Conservation (phyloP, 2,797 vertebrate genomes). For the Galagoides demidoff region DNA sequence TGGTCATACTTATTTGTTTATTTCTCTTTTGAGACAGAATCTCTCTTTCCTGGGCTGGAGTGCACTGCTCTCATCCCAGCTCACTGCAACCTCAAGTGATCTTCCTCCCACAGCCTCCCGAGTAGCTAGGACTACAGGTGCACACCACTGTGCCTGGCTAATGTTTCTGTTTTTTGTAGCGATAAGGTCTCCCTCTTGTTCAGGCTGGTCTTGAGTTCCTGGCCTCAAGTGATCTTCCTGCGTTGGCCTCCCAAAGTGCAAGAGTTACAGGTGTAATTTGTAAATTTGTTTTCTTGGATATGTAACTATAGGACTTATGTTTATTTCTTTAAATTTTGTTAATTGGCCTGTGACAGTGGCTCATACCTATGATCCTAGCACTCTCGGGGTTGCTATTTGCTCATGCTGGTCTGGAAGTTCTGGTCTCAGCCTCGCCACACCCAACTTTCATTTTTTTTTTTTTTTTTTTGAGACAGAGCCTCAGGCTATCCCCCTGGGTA, state of each 20-base stretch:
- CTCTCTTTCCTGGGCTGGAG: neutral
- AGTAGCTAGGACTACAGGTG: neutral
- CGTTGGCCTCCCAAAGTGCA: too few species aligned
- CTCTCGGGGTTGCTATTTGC: neutral
- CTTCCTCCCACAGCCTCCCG: neutral
- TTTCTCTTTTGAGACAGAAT: neutral
- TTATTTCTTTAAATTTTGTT: neutral
- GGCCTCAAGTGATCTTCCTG: too few species aligned
- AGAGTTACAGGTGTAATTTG: neutral
- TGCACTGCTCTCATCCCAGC: neutral
- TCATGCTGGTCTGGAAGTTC: neutral
- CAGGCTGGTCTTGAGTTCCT: neutral
- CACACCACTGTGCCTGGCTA: neutral
- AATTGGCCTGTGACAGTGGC: too few species aligned
- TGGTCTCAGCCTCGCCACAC: neutral
- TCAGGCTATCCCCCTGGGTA: too few species aligned
- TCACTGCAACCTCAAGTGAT: neutral
- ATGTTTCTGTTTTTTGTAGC: neutral
- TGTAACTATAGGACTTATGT: neutral
- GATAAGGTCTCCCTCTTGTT: neutral
- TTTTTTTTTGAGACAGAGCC: too few species aligned
- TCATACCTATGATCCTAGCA: too few species aligned
- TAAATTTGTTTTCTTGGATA: constrained; percentile 26
- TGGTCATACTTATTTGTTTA: neutral
- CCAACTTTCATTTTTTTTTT: neutral